Evolutionary conservation across 2,888 invertebrate genomes (phyloP).

Genomic region (Drosophila picticornis): DNA sequence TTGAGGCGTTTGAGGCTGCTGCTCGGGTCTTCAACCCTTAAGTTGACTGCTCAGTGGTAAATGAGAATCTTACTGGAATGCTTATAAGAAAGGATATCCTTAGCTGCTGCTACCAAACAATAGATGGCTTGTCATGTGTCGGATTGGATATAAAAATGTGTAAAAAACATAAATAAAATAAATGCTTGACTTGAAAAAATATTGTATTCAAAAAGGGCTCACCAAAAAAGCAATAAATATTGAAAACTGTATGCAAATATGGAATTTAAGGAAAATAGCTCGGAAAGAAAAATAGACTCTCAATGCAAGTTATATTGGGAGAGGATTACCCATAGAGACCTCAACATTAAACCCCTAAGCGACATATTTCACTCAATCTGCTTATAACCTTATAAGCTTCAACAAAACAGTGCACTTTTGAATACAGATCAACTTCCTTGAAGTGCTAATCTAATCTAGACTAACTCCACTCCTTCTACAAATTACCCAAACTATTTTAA

Average conservation of each 20-base stretch:
- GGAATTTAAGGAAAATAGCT: background rate
- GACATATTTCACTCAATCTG: background rate
- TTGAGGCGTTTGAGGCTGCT: background rate
- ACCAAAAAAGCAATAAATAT: background rate
- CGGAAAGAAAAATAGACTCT: too few species aligned
- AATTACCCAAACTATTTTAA: background rate
- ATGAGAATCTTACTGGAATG: background rate
- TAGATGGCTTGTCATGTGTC: background rate
- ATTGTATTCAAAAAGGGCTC: background rate
- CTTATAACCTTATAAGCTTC: background rate
- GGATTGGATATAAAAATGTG: background rate
- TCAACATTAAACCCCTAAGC: background rate
- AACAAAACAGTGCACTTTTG: background rate
- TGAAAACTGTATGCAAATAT: background rate
- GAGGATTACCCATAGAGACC: accelerated
- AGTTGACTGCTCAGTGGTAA: background rate
- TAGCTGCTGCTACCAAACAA: background rate
- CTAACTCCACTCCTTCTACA: background rate
- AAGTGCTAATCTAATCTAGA: accelerated
- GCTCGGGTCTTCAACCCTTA: background rate
- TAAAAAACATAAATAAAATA: background rate
- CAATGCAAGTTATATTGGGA: too few species aligned
- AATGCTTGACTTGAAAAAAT: background rate
- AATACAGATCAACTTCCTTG: background rate
- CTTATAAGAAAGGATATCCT: background rate